Conservation (phyloP, 1,140 invertebrate species). For the Xylocopa sonorina region DNA sequence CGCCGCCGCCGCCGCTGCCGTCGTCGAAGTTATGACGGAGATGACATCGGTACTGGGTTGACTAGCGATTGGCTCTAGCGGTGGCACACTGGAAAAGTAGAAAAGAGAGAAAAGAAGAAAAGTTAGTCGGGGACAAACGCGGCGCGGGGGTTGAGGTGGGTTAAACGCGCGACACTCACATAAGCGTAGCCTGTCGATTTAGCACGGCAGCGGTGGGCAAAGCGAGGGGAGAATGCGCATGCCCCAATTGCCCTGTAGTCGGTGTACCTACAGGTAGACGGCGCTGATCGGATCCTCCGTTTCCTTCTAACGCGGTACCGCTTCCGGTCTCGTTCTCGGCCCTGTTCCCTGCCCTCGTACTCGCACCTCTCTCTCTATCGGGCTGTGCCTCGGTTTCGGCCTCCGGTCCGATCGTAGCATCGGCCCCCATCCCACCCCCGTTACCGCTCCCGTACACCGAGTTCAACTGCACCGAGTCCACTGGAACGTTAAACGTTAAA, state of each 20-base stretch:
- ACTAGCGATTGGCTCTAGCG: conserved; percentile 78
- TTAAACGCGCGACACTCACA: too few species aligned
- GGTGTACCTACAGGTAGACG: conserved; percentile 73
- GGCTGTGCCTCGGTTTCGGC: background rate
- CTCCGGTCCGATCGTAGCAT: background rate
- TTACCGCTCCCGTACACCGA: conserved; percentile 71
- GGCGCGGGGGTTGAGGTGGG: too few species aligned
- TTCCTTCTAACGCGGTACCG: conserved; percentile 67
- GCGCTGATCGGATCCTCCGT: conserved; percentile 71
- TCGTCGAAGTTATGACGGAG: conserved; percentile 77
- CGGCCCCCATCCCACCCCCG: conserved; percentile 14
- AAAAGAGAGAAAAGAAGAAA: conserved; percentile 43
- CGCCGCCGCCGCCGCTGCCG: too few species aligned
- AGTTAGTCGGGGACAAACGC: background rate
- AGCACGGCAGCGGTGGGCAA: conserved; percentile 79
- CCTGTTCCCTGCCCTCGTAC: background rate
- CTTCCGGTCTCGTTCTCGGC: background rate
- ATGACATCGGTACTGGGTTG: conserved; percentile 70
- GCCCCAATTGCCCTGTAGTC: conserved; percentile 72
- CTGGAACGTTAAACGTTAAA: conserved; percentile 71
- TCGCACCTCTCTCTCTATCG: background rate
- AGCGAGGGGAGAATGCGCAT: conserved; percentile 78
- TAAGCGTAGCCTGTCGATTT: conserved; percentile 79
- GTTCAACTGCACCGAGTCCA: conserved; percentile 80
- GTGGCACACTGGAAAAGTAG: conserved; percentile 76